These are phyloP conservation scores for Aphelocoma coerulescens DNA, from an alignment of 2,113 vertebrate species.

Conservation along the genomic window DNA sequence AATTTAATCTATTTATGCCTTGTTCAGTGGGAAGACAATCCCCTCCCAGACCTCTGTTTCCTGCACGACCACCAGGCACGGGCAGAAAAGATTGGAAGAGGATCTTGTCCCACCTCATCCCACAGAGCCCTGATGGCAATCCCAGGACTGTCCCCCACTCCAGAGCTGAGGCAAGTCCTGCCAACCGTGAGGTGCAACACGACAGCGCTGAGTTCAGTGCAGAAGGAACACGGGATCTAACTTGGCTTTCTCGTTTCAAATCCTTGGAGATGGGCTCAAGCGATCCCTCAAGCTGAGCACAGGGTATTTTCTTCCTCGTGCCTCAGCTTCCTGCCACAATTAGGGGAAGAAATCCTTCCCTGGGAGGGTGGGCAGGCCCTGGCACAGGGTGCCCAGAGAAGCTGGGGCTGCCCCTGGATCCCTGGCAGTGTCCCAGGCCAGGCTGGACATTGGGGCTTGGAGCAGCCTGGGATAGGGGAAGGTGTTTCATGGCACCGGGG, in stretches of 20 bases:
- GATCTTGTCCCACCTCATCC: not conserved
- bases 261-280: not conserved
- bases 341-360: not conserved
- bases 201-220: not conserved
- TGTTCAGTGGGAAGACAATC: not conserved
- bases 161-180: not conserved
- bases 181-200: rapidly evolving
- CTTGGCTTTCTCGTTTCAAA: not conserved
- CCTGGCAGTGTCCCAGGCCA: not conserved
- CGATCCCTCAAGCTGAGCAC: not conserved
- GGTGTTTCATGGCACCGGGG: too few species aligned
- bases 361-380: rapidly evolving
- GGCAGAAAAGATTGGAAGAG: not conserved
- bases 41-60: not conserved
- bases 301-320: not conserved
- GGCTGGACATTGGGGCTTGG: not conserved
- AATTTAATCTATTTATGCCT: not conserved
- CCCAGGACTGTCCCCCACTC: too few species aligned
- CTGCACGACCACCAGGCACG: rapidly evolving
- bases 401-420: not conserved
- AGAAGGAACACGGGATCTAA: rapidly evolving
- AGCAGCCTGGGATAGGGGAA: rapidly evolving
- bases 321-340: not conserved
- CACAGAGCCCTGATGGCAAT: not conserved
- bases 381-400: not conserved